A percentile compares a stretch with the other conserved stretches of the same genome.
Evolutionary conservation across 2,797 vertebrate genomes (phyloP).

Genomic region (Synaphobranchus kaupii): DNA sequence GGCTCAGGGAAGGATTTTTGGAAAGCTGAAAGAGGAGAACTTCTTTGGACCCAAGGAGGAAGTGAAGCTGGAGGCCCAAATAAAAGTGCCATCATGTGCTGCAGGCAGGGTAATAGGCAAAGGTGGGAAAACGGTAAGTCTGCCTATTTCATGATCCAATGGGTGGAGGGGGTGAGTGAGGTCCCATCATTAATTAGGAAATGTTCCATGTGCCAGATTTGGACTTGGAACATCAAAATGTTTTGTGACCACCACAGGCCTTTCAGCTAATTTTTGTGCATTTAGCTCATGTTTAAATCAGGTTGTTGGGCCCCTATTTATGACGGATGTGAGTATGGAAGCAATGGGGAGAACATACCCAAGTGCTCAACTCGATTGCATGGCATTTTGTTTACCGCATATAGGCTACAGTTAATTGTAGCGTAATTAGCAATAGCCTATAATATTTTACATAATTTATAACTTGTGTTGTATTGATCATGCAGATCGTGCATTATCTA

Average conservation of each 20-base stretch:
- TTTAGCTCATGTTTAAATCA: neutral
- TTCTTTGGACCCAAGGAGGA: slow-evolving; percentile 99
- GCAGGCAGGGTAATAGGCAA: slow-evolving; percentile 98
- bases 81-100: slow-evolving; percentile 97
- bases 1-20: slow-evolving; percentile 98
- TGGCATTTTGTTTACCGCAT: neutral
- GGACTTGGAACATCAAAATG: too few relatives aligned
- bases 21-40: slow-evolving; percentile 98
- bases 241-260: neutral
- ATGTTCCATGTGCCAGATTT: neutral
- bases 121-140: slow-evolving; percentile 95
- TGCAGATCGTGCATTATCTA: too few relatives aligned
- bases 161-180: neutral
- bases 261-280: neutral
- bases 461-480: too few relatives aligned
- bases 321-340: neutral
- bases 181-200: neutral
- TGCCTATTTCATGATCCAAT: neutral
- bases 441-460: too few relatives aligned
- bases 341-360: neutral
- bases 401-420: too few relatives aligned
- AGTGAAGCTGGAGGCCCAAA: slow-evolving; percentile 97
- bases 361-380: neutral
- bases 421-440: too few relatives aligned
- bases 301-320: neutral